These are phyloP conservation scores for Leucopternis melanops DNA, from an alignment of 2,113 vertebrate genomes.

Conservation along the genomic window DNA sequence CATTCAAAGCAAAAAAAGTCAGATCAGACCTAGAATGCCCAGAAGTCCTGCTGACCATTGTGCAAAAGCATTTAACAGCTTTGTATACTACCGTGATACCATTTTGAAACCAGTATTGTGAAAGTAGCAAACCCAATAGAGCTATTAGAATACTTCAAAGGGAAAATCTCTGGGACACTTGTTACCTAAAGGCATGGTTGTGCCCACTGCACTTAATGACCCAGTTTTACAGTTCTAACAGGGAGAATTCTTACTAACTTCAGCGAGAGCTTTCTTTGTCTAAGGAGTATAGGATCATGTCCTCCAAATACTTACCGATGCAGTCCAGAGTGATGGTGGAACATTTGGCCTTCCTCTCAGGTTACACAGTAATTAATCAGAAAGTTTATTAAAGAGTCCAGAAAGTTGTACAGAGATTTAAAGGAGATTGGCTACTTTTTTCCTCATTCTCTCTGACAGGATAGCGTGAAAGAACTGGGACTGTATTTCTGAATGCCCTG, in stretches of 20 bases:
- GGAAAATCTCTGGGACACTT: not conserved
- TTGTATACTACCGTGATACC: not conserved
- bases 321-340: not conserved
- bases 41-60: not conserved
- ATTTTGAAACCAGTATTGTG: not conserved
- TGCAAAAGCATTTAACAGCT: not conserved
- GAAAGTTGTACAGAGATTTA: not conserved
- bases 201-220: not conserved
- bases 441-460: not conserved
- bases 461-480: not conserved
- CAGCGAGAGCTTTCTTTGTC: not conserved
- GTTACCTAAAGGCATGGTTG: not conserved
- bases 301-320: not conserved
- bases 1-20: not conserved
- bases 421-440: not conserved
- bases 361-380: not conserved
- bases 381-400: not conserved
- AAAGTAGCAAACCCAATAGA: not conserved
- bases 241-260: not conserved
- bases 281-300: not conserved
- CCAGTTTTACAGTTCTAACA: not conserved
- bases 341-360: not conserved
- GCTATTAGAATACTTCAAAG: not conserved
- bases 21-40: not conserved
- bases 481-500: not conserved